Conservation (phyloP, 2,797 vertebrate species). For the Schizothorax lantsangensis region DNA sequence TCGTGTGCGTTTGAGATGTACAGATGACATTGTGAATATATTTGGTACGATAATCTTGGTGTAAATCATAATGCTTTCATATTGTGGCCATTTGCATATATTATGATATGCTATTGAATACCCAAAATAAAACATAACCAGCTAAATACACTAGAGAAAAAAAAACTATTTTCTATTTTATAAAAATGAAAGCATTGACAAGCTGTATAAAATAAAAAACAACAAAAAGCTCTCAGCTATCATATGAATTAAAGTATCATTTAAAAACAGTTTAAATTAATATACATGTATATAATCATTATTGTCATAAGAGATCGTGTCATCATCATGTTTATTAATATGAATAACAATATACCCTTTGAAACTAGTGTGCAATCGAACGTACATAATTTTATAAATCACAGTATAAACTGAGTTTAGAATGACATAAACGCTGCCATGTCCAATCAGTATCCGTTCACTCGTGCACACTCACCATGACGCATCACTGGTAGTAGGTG, state of each 20-base stretch:
- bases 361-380: constrained; percentile 5
- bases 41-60: neutral
- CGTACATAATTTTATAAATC: neutral
- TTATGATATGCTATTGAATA: neutral
- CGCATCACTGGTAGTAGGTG: constrained; percentile 61
- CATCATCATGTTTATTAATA: neutral
- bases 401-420: constrained; percentile 10
- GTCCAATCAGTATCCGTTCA: neutral
- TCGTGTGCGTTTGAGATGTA: neutral
- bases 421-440: neutral
- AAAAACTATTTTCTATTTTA: neutral
- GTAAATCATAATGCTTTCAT: neutral
- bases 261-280: neutral
- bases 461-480: constrained; percentile 45
- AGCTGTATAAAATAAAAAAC: neutral
- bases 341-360: neutral
- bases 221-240: neutral
- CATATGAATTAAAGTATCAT: neutral
- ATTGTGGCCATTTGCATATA: neutral
- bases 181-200: neutral
- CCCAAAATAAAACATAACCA: neutral
- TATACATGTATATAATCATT: neutral
- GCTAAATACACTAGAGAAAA: neutral
- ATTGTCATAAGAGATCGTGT: neutral
- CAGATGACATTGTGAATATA: neutral